Conservation (phyloP, 2,797 vertebrate genomes). For the Numenius phaeopus region DNA sequence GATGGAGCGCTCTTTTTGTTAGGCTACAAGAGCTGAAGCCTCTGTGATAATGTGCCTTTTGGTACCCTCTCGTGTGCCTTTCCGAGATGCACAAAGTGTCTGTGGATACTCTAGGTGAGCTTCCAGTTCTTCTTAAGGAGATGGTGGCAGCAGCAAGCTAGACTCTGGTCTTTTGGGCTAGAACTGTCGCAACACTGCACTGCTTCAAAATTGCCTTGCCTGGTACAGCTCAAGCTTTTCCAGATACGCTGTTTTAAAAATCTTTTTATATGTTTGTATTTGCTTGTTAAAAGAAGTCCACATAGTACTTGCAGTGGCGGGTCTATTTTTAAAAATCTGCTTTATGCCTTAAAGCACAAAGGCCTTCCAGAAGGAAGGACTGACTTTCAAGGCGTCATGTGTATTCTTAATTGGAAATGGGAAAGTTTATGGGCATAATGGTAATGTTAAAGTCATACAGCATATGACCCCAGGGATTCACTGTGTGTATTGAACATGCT, state of each 20-base stretch:
- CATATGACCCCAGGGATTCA: neutral
- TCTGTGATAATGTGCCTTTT: slow-evolving; percentile 1
- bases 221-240: slow-evolving; percentile 43
- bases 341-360: neutral
- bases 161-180: neutral
- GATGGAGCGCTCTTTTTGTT: slow-evolving; percentile 27
- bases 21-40: slow-evolving; percentile 22
- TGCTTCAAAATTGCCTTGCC: slow-evolving; percentile 62
- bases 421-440: slow-evolving; percentile 2
- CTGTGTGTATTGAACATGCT: neutral
- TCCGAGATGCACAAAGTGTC: slow-evolving; percentile 6
- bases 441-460: neutral
- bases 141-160: slow-evolving; percentile 17
- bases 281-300: slow-evolving; percentile 68
- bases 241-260: neutral
- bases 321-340: neutral
- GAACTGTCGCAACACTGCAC: neutral
- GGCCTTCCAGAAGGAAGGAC: neutral
- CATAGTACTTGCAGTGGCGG: slow-evolving; percentile 57
- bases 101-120: slow-evolving; percentile 57
- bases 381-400: neutral
- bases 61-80: slow-evolving; percentile 33
- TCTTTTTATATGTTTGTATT: slow-evolving; percentile 17
- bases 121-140: slow-evolving; percentile 31
- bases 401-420: slow-evolving; percentile 31